Evolutionary conservation across 2,113 vertebrate species (phyloP).

Genomic region (Glaucomys volans): DNA sequence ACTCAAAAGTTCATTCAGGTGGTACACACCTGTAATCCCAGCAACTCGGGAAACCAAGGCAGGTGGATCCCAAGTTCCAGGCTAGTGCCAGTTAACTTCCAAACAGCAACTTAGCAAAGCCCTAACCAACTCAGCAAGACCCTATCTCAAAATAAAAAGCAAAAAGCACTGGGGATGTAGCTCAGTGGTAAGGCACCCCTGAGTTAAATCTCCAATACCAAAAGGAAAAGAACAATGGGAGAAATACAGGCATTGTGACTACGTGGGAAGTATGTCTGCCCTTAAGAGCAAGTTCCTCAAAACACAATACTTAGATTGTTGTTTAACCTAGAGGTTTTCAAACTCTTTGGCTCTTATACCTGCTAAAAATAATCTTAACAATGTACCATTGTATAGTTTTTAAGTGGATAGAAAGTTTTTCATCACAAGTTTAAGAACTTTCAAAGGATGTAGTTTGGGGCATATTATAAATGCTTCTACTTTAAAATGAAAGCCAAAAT

Average conservation of each 20-base stretch:
- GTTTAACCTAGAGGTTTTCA: not conserved
- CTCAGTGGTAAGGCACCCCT: no score
- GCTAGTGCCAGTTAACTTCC: no score
- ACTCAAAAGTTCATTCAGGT: not conserved
- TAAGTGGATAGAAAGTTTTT: conserved; percentile 27
- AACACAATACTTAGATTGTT: not conserved
- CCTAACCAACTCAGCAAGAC: no score
- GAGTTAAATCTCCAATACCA: no score
- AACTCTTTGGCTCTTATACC: not conserved
- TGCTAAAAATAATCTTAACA: not conserved
- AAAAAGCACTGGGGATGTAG: no score
- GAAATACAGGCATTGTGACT: not conserved
- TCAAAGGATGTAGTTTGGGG: conserved; percentile 20
- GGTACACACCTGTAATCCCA: no score
- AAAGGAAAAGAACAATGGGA: no score
- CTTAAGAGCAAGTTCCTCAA: not conserved
- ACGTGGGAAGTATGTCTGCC: not conserved
- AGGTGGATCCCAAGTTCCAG: no score
- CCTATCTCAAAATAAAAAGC: no score
- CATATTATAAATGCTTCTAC: conserved; percentile 31
- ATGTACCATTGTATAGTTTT: not conserved
- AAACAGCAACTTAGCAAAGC: no score
- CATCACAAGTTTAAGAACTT: not conserved
- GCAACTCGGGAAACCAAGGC: no score
- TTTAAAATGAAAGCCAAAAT: conserved; percentile 49